Base-by-base conservation (phyloP, 2,797 vertebrate genomes). In the Sitta carolinensis region DNA sequence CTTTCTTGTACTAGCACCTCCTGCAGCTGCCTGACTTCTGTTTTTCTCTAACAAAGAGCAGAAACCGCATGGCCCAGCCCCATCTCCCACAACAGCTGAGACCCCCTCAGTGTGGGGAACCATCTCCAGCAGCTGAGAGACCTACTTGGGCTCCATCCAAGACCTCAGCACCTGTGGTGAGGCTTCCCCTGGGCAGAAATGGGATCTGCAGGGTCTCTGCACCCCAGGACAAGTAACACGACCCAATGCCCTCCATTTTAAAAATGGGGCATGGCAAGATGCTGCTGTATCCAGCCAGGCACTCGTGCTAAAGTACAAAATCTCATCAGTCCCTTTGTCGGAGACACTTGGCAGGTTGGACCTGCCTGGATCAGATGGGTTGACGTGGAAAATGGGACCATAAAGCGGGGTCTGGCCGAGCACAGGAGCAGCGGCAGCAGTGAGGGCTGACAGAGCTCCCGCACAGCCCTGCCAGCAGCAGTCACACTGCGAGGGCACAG, bases 11-110 rank as follows among this genome's bases (percentile, higher is more conserved):
- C 29, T 2, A 10, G 32, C 72, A 29, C 18, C 78, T 92, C 50
- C 55, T 10, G 34, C 75, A 76, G 59, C 58, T 29, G 7, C 18
- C 73, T 4, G 45, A 19, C 58, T 77, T 75, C 40, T 36, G 70
- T 30, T 51, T 76, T 55, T 26, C 74, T 47, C 52, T 79, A 84
- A 87, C 91, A 94, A 92, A 89, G 89, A 84, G 52, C 78, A 19
- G 47, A 74, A 79, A 40, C 19, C 0, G 4, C 78, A 7, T 5
- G 10, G 25, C 75, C 52, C 93, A 69, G n/a, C 52, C 86, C 72
- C 80, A 34, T 50, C 84, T 69, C 34, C 2, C 64, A 4, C 29
- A 30, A 2, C 5, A 2, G 27, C 83, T 3, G 16, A 67, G 64
- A 6, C n/a, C 20, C 23, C 36, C 43, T 17, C 48, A 11, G 0